Base-by-base conservation (phyloP, 1,140 invertebrate species). In the Halesus radiatus region DNA sequence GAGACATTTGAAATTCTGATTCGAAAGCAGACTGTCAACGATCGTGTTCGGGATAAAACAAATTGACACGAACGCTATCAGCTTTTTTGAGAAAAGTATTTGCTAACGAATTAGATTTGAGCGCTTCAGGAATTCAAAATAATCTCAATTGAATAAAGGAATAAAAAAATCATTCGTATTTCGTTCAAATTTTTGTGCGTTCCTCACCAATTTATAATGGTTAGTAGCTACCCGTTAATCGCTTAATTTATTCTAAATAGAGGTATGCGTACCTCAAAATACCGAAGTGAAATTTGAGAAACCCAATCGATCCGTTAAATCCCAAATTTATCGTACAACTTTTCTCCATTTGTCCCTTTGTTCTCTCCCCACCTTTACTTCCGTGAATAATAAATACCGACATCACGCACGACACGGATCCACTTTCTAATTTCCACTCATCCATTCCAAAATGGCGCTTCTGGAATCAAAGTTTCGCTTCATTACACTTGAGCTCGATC, bases 401-500 rank as follows among this genome's bases (percentile, higher is more conserved):
- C 52, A 56, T 56, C 53, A 54, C 72, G 29, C 53, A 26, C 53
- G 72, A 75, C 72, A 75, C 53, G 72, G 54, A 32, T 75, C 72
- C 54, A 75, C 72, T 75, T 75, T 75, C 72, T 75, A 56, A 75
- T 75, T 75, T 75, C 72, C 72, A 75, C 72, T 75, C 72, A 75
- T 75, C 72, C 72, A 75, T 75, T 58, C 54, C 72, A 75, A 75
- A 56, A 75, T 75, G 72, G 72, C 72, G 72, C 54, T 54, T 29
- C 72, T 37, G 26, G 18, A 75, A 75, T 75, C 72, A 75, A 75
- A 75, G 52, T 75, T 75, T 37, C 72, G 72, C 72, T 75, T 75
- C 72, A 75, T 75, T 75, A 75, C 53, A 75, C 72, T 32, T 75
- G 53, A 10, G 53, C 20, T 75, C 72, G 72, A 62, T 75, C 22